Base-by-base conservation (phyloP, 2,888 invertebrate species). In the Lysandra bellargus region DNA sequence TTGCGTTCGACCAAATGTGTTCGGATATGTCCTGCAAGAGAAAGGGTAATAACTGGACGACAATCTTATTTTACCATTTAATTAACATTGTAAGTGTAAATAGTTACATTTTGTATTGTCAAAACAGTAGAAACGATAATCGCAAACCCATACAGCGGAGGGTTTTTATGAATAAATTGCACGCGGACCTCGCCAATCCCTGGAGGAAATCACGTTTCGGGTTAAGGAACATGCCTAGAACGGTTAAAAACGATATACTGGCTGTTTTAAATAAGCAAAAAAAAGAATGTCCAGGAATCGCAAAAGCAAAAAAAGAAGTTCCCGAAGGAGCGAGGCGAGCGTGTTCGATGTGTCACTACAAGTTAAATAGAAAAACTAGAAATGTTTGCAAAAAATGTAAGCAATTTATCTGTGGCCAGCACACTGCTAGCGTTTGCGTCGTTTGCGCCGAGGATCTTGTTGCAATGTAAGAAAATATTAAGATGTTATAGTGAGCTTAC, bases 201-300 rank as follows among this genome's bases (percentile, higher is more conserved):
- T 69, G 69, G 69, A 69, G 69, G 37, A 69, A 69, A 69, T 37
- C 4, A 69, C 69, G 69, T 37, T 37, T 69, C 37, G 23, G 69
- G 14, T 37, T 69, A 33, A 33, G 14, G 1, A 69, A 4, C 69
- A 69, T 69, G 12, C 69, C 69, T 69, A 33, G 33, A 33, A 14
- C 69, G 12, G 69, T 69, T 69, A 69, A 69, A 69, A 33, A 69
- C 17, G 69, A 69, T 37, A 69, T 69, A 69, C 69, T 14, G 14
- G 69, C 69, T 69, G 33, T 69, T 69, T 69, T 69, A 37, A 69
- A 69, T 69, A 69, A 69, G 23, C 69, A 69, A 37, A 69, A 69
- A 69, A 37, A 4, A 14, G 4, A 30, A 17, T 69, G 33, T 17
- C 14, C 64, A 64, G 7, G 12, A 33, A 9, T 64, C 30, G 64